Evolutionary conservation across 2,797 vertebrate species (phyloP), one percentile per base, ranked within the genome.

Genomic region (Coregonus ussuriensis): DNA sequence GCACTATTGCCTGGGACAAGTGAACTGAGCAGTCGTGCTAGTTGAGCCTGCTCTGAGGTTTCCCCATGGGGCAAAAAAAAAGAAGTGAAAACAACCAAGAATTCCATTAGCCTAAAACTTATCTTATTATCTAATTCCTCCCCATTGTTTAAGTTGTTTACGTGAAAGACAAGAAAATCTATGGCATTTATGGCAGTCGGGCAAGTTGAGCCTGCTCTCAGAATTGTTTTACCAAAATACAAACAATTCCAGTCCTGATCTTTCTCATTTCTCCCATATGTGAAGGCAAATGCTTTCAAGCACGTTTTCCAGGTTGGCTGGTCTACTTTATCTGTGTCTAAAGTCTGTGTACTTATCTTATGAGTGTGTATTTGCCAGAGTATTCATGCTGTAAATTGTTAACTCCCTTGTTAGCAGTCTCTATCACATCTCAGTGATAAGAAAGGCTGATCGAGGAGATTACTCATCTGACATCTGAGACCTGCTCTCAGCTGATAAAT

Each of bases 401-500:
- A 72, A 79, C 71, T 74, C 79, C 56, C 56, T 21, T 59, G 56
- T 59, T n/a, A 59, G 18, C 56, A 21, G 74, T 79, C 66, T 72
- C n/a, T n/a, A 31, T 65, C 76, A 52, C 85, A 81, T 90, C 77
- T 87, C 76, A 21, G 63, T 84, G 79, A 93, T 87, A 77, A 84
- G 83, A 11, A 87, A 85, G 74, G 85, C 85, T 83, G 85, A 82
- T 69, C 62, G 37, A 72, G 76, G 90, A 59, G 56, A 59, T 59
- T 21, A n/a, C 6, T 59, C 56, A 59, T 59, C n/a, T 59, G 56
- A 92, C 83, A 94, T 88, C 86, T 77, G 89, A 94, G 84, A 71
- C 89, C 78, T 16, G 68, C 71, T 74, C 77, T 86, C 71, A 51
- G 80, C 82, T 89, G 84, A 91, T 91, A 74, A 89, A 94, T 94